Evolutionary conservation across 35 echinoderm and acorn worm species (phyloP), one percentile per base, ranked within the genome.

Genomic region (Eucidaris tribuloides): DNA sequence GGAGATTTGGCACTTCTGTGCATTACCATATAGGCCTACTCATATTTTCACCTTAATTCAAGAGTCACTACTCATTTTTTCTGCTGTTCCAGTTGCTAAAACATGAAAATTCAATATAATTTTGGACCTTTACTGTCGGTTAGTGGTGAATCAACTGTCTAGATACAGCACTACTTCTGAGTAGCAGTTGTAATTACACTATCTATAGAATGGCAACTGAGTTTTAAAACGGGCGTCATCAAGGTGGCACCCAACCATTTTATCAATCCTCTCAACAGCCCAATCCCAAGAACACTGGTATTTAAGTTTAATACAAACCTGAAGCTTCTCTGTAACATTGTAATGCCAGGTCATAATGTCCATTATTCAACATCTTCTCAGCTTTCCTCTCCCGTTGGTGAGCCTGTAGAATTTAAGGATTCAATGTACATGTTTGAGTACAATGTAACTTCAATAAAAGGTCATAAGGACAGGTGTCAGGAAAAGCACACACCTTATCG

Each of bases 341-440:
- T 20, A 66, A 34, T 31, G 82, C 82, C 32, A 44, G 45, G 49
- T 84, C 82, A 48, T 84, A 65, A 44, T 29, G 62, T 84, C 82
- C 82, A 68, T 28, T 49, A 20, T 68, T 63, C 19, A 84, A 57
- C 82, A 84, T 70, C 27, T 44, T 84, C 82, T 84, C 82, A 35
- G 82, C 82, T 41, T 84, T 63, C 38, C 82, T 71, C 43, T 84
- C 82, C 39, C 62, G 48, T 34, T 84, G 82, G 41, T 84, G 82
- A 23, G 82, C 82, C 82, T 84, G 41, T 45, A 14, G 25, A 24
- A 42, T 60, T 60, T 31, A 35, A 80, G 35, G 25, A 81, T 27
- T 25, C 57, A 60, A 60, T 4, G 30, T 23, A 29, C 57, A 60
- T 23, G 22, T 60, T 23, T 60, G n/a, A 15, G 0, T 60, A 29